Base-by-base conservation (phyloP, 1,140 invertebrate genomes). In the Magallana angulata region DNA sequence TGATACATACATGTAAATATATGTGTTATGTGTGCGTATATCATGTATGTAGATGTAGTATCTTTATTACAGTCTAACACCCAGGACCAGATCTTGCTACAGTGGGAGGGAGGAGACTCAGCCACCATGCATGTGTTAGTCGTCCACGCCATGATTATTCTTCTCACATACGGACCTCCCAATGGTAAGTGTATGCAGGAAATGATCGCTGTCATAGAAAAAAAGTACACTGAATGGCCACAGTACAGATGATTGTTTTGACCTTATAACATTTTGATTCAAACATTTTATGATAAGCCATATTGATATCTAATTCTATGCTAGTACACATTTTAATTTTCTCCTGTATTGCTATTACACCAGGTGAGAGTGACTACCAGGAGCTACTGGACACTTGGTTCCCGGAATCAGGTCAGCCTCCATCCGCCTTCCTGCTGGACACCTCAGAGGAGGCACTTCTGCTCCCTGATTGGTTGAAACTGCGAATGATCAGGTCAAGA, bases 141-240 rank as follows among this genome's bases (percentile, higher is more conserved):
- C 0, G 97, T 99, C 57, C 98, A 99, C 93, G 98, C 98, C 1
- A 98, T 98, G 94, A 97, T 99, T n/a, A 98, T 99, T 91, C 95
- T 99, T 0, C 94, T 99, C 0, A 98, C 98, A 1, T 98, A 94
- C 90, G 94, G 95, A 56, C 91, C 93, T 24, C 93, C 94, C 68
- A 89, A 91, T 81, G 92, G 94, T 94, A 89, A 89, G 89, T 88
- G 57, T 11, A 64, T 16, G 0, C 3, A 64, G 36, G 36, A 48
- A 48, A 48, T 48, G 36, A 5, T 48, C 5, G 36, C 5, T 48
- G 2, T 48, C 36, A 4, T 48, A 5, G 36, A 48, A 48, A 4
- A 48, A 48, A 48, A 3, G 24, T 48, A 48, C 36, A 5, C 5
- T 48, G 5, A 48, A 48, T 48, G 36, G 36, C 36, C 36, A 48